Evolutionary conservation across 2,888 invertebrate genomes (phyloP).

Genomic region (Callosobruchus maculatus): DNA sequence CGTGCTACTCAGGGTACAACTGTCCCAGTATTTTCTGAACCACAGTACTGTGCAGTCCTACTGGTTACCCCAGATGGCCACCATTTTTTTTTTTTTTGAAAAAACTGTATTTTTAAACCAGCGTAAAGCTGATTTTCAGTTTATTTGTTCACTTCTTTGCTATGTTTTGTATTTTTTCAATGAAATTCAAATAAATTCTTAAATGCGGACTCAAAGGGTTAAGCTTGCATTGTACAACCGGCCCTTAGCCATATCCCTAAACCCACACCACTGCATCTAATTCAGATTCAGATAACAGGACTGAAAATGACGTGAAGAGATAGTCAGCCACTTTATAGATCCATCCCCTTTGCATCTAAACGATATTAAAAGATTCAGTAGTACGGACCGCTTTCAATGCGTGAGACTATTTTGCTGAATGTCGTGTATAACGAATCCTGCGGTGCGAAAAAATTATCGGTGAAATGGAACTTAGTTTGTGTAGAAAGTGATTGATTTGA

Average conservation of each 20-base stretch:
- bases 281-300: constrained; percentile 36
- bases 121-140: no score
- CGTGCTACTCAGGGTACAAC: no score
- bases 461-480: background rate
- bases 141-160: no score
- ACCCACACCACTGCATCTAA: constrained; percentile 16
- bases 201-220: no score
- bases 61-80: no score
- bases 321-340: constrained; percentile 25
- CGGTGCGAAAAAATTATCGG: background rate
- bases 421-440: background rate
- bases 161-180: no score
- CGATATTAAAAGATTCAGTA: background rate
- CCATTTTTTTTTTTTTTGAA: no score
- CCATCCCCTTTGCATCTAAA: constrained; percentile 23
- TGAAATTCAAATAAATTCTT: no score
- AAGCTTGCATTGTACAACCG: no score
- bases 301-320: constrained; percentile 29
- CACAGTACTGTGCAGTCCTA: no score
- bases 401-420: background rate
- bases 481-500: background rate
- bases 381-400: background rate
- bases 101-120: no score
- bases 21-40: no score
- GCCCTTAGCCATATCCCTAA: background rate